phyloP scores from a whole-genome alignment of 2,113 vertebrate species.

The Cephalopterus ornatus region DNA sequence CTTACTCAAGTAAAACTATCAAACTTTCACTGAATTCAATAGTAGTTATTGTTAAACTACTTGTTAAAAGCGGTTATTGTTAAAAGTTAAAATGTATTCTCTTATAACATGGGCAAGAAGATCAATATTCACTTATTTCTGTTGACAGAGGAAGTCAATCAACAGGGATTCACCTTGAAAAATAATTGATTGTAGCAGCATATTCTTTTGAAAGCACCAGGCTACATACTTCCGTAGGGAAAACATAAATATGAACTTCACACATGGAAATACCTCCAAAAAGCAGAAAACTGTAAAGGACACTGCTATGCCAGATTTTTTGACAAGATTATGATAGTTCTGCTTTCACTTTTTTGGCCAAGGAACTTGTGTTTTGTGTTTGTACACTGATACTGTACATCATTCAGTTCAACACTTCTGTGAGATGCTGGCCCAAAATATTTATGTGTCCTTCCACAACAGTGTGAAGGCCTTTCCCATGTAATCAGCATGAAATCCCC shows the following conservation, averaged over 20 bases:
- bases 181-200: background rate
- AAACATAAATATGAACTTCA: background rate
- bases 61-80: background rate
- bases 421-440: background rate
- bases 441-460: background rate
- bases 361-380: background rate
- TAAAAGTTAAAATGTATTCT: background rate
- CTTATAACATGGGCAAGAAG: background rate
- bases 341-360: background rate
- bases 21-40: background rate
- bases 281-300: background rate
- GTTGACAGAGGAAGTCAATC: background rate
- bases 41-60: background rate
- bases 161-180: constrained; percentile 30
- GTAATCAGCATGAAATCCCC: background rate
- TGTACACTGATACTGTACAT: background rate
- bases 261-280: background rate
- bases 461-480: background rate
- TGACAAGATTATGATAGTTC: background rate
- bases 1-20: background rate
- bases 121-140: constrained; percentile 14
- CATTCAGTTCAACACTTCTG: background rate
- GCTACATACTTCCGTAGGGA: background rate
- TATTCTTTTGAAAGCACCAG: background rate
- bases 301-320: background rate